A percentile compares a stretch with the other conserved stretches of the same genome.
Evolutionary conservation across 2,888 invertebrate genomes (phyloP).

Genomic region (Latrodectus hesperus): DNA sequence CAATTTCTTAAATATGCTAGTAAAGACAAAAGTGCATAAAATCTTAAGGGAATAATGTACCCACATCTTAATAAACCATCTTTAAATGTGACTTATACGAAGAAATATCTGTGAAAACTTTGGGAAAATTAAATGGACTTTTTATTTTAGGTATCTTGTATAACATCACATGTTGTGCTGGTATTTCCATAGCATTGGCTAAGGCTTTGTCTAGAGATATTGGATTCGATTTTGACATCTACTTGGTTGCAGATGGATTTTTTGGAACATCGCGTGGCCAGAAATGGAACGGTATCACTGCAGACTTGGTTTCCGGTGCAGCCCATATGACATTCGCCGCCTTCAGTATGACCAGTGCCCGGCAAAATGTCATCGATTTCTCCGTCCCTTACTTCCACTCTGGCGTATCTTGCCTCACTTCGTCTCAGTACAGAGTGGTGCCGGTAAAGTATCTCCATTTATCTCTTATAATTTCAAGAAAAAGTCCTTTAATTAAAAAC

Average conservation of each 20-base stretch:
- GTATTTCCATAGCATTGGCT: slow-evolving; percentile 89
- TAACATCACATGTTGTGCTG: slow-evolving; percentile 87
- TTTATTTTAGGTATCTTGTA: slow-evolving; percentile 63
- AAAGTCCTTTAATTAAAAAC: no score
- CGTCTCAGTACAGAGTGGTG: slow-evolving; percentile 86
- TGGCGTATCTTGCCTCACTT: slow-evolving; percentile 87
- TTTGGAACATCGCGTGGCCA: slow-evolving; percentile 73
- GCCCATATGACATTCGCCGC: slow-evolving; percentile 95
- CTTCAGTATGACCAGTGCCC: slow-evolving; percentile 84
- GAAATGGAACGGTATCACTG: slow-evolving; percentile 91
- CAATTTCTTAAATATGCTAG: no score
- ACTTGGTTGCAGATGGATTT: slow-evolving; percentile 80
- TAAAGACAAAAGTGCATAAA: no score
- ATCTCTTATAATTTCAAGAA: no score
- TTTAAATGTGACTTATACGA: no score
- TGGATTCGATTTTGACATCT: slow-evolving; percentile 91
- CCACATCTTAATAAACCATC: no score
- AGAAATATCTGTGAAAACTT: no score
- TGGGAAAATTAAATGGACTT: no score
- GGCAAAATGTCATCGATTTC: slow-evolving; percentile 83
- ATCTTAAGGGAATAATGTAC: no score
- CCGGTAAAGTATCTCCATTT: slow-evolving; percentile 75
- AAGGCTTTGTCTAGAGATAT: slow-evolving; percentile 88
- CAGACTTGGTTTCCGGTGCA: slow-evolving; percentile 88
- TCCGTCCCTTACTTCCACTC: slow-evolving; percentile 93